Percentiles rank a stretch among this genome's conserved stretches.
These are phyloP conservation scores for Paralichthys olivaceus DNA, from an alignment of 2,113 vertebrate genomes.

Conservation along the genomic window DNA sequence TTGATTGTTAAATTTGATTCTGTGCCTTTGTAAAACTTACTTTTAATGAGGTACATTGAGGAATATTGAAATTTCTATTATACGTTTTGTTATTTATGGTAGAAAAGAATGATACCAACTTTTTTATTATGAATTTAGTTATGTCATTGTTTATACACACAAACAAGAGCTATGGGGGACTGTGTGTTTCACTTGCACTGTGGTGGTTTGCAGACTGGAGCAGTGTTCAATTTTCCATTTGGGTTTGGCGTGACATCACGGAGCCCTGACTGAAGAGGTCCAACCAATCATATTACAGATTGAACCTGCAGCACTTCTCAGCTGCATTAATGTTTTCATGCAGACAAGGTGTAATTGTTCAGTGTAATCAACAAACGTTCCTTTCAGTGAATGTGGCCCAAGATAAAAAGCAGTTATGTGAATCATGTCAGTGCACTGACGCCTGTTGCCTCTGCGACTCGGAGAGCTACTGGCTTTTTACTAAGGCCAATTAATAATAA, in stretches of 20 bases:
- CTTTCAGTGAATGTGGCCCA: background rate
- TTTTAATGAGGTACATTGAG: too few relatives aligned
- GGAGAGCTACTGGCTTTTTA: slow-evolving; percentile 22
- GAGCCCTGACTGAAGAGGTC: background rate
- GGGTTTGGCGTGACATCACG: slow-evolving; percentile 3
- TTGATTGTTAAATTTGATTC: too few relatives aligned
- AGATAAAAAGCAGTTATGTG: slow-evolving; percentile 12
- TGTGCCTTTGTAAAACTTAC: too few relatives aligned
- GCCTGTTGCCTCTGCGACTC: background rate
- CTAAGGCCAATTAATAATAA: slow-evolving; percentile 30
- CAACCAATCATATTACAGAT: background rate
- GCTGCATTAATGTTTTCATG: slow-evolving; percentile 2
- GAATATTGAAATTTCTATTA: too few relatives aligned
- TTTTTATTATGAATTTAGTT: slow-evolving; percentile 19
- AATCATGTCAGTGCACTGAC: slow-evolving; percentile 7
- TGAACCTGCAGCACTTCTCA: slow-evolving; percentile 2
- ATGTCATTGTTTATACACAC: too few relatives aligned
- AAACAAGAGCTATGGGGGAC: too few relatives aligned
- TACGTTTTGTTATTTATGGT: too few relatives aligned
- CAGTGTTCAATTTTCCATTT: background rate
- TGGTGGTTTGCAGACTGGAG: too few relatives aligned
- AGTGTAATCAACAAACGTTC: background rate
- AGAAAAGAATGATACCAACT: too few relatives aligned
- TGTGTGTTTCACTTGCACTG: too few relatives aligned
- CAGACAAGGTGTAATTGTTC: slow-evolving; percentile 7